Percentiles rank a stretch among this genome's conserved stretches.
Conservation (phyloP, 2,888 invertebrate species). For the Megastigmus dorsalis region DNA sequence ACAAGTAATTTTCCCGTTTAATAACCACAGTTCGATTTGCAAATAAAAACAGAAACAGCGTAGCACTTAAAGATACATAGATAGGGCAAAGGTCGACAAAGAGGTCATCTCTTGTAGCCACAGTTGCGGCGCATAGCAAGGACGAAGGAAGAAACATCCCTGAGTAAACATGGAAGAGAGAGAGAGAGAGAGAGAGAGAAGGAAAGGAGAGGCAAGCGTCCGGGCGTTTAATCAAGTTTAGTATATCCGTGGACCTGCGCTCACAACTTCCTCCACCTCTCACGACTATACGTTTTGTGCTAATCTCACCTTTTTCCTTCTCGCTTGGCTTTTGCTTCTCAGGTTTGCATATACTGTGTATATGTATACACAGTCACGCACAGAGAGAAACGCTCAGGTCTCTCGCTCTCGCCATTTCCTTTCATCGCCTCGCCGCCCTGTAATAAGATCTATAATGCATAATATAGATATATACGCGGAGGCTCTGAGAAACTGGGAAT, state of each 20-base stretch:
- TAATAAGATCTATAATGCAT: constrained; percentile 48
- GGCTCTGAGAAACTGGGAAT: constrained; percentile 22
- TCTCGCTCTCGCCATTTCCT: constrained; percentile 10
- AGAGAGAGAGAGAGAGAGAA: no score
- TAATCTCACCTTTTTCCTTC: constrained; percentile 37
- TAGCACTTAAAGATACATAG: no score
- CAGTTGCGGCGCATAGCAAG: background rate
- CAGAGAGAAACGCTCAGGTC: no score
- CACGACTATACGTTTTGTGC: constrained; percentile 3
- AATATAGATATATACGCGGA: background rate
- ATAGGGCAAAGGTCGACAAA: no score
- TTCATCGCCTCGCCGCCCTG: constrained; percentile 1
- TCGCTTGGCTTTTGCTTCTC: background rate
- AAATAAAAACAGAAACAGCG: no score
- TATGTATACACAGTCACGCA: no score
- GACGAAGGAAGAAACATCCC: constrained; percentile 34
- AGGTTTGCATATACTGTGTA: no score
- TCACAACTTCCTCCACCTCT: background rate
- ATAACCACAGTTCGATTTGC: no score
- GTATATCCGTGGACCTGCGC: constrained; percentile 9
- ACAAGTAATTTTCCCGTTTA: no score
- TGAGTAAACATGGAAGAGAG: no score
- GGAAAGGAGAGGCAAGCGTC: background rate
- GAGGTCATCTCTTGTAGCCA: no score
- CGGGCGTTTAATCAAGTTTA: constrained; percentile 48